Base-by-base conservation (phyloP, 2,797 vertebrate genomes). In the Rhinichthys osculus region DNA sequence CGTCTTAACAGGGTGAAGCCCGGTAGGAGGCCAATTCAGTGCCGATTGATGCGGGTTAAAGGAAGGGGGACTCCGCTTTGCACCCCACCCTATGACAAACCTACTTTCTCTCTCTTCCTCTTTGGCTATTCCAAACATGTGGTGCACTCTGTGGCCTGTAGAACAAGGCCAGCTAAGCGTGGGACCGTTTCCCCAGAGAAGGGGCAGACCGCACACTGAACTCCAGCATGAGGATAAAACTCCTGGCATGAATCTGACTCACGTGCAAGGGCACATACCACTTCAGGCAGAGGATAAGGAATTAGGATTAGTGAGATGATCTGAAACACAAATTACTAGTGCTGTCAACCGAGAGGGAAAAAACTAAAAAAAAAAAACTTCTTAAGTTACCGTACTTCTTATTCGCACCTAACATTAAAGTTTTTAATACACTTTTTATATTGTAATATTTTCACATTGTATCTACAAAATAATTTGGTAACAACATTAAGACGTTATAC, bases 41-140 rank as follows among this genome's bases (percentile, higher is more conserved):
- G 85, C 27, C 33, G 27, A 77, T 64, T 89, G 74, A 70, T 67
- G 82, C 86, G 6, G 35, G 84, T 76, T 73, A 57, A 44, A 38
- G 76, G 59, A 80, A 87, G n/a, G 35, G 82, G 86, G 83, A 54
- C 79, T 83, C 47, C 14, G 82, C 77, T 3, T 17, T 86, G 59
- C 23, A 85, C 74, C 78, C 87, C 88, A 88, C 90, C 78, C 87
- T 85, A 90, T 0, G 33, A 64, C 59, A 93, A 91, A 93, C 91
- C 92, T 93, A 94, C 86, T 93, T 94, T 91, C 81, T 52, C 47
- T 67, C 81, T 50, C 66, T 62, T 78, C 57, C 73, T 89, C 85
- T 87, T 30, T 35, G 82, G 86, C 86, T 73, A 91, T 91, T 87
- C 67, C 89, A 92, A 92, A 89, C 78, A 92, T 86, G 89, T 67